These are phyloP conservation scores for Ciconia nigra DNA, from an alignment of 2,797 vertebrate genomes.

Conservation along the genomic window DNA sequence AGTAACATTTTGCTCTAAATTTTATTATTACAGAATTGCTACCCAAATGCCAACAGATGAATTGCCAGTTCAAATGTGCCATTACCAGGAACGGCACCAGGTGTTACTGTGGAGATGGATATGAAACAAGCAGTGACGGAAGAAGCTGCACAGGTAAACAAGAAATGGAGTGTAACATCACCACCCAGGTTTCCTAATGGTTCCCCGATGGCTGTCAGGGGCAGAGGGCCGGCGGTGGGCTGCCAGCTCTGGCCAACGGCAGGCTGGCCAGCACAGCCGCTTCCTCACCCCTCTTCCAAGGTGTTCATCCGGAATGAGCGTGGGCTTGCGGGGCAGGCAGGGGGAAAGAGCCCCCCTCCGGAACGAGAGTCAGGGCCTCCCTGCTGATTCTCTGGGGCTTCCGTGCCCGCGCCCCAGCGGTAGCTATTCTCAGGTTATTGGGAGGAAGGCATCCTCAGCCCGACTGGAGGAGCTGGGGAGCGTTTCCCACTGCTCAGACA, in stretches of 20 bases:
- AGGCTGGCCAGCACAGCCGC: fast-evolving
- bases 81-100: slow-evolving; percentile 87
- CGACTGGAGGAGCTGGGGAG: background rate
- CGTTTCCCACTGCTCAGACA: background rate
- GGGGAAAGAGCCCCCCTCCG: fast-evolving
- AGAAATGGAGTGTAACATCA: fast-evolving
- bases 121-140: slow-evolving; percentile 84
- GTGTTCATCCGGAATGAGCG: fast-evolving
- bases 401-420: background rate
- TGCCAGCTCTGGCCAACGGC: background rate
- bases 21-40: slow-evolving; percentile 80
- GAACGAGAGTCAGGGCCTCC: background rate
- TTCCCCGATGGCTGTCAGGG: fast-evolving
- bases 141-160: slow-evolving; percentile 89
- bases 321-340: background rate
- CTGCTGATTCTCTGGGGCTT: background rate
- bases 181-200: fast-evolving
- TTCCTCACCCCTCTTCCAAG: background rate
- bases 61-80: slow-evolving; percentile 91
- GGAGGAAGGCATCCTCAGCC: background rate
- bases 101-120: slow-evolving; percentile 94
- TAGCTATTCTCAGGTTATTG: too few species aligned
- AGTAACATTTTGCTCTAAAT: background rate
- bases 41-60: slow-evolving; percentile 88
- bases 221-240: background rate